These are phyloP conservation scores for Rotaria macrura DNA, from an alignment of 2,888 invertebrate genomes.

Conservation along the genomic window DNA sequence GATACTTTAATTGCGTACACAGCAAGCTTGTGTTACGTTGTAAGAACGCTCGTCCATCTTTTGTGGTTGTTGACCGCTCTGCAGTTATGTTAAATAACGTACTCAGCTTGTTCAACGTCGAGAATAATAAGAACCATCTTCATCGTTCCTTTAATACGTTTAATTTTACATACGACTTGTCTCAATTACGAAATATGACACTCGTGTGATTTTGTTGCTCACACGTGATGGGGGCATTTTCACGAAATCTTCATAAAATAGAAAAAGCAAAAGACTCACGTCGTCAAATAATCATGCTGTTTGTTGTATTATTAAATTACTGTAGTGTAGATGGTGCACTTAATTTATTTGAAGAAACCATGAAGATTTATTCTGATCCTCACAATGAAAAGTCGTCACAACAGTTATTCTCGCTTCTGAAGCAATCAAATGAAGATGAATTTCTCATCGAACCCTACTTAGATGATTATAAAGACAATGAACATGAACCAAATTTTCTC, in stretches of 20 bases:
- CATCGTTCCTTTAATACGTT: neutral
- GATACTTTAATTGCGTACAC: no score
- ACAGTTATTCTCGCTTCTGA: neutral
- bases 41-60: neutral
- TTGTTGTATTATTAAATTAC: neutral
- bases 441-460: no score
- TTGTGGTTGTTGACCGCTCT: neutral
- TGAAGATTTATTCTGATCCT: neutral
- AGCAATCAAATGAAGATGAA: no score
- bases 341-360: neutral
- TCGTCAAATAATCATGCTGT: neutral
- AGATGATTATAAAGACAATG: no score
- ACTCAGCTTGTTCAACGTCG: neutral
- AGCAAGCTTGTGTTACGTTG: neutral
- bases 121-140: neutral
- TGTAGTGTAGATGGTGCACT: neutral
- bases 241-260: neutral
- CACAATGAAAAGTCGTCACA: neutral
- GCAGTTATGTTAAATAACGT: neutral
- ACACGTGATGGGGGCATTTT: neutral
- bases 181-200: neutral
- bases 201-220: neutral
- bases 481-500: no score
- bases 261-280: neutral
- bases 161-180: neutral